These are phyloP conservation scores for Chrysotoxum bicinctum DNA, from an alignment of 2,888 invertebrate species.

Conservation along the genomic window DNA sequence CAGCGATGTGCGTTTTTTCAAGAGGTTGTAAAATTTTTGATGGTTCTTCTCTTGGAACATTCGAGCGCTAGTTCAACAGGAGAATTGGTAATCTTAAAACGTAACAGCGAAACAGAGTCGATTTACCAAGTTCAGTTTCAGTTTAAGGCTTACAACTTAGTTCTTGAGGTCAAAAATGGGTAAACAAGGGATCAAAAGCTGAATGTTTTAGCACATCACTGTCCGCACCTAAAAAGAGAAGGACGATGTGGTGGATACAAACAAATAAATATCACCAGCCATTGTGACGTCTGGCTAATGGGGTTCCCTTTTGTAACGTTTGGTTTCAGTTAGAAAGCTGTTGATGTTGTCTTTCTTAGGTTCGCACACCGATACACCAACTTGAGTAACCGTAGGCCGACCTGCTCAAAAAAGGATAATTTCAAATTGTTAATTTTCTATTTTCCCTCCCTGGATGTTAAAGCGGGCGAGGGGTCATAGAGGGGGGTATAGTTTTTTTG, in stretches of 20 bases:
- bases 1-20: background rate
- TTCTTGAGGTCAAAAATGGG: too few relatives aligned
- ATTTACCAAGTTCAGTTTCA: too few relatives aligned
- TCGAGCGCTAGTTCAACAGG: too few relatives aligned
- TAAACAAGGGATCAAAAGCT: too few relatives aligned
- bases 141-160: too few relatives aligned
- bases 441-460: slow-evolving; percentile 1
- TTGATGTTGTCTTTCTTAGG: slow-evolving; percentile 56
- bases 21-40: too few relatives aligned
- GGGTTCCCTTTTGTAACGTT: slow-evolving; percentile 35
- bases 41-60: too few relatives aligned
- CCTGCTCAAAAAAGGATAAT: slow-evolving; percentile 38
- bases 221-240: background rate
- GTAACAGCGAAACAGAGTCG: too few relatives aligned
- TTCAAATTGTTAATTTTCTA: slow-evolving; percentile 41
- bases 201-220: background rate
- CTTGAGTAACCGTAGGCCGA: background rate
- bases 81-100: too few relatives aligned
- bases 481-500: background rate
- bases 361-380: background rate
- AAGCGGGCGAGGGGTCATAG: background rate
- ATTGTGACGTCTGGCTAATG: slow-evolving; percentile 70
- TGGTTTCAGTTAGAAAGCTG: slow-evolving; percentile 48
- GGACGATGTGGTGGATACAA: slow-evolving; percentile 21
- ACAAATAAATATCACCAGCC: slow-evolving; percentile 69